Evolutionary conservation across 2,888 invertebrate species (phyloP).

Genomic region (Atethmia centrago): DNA sequence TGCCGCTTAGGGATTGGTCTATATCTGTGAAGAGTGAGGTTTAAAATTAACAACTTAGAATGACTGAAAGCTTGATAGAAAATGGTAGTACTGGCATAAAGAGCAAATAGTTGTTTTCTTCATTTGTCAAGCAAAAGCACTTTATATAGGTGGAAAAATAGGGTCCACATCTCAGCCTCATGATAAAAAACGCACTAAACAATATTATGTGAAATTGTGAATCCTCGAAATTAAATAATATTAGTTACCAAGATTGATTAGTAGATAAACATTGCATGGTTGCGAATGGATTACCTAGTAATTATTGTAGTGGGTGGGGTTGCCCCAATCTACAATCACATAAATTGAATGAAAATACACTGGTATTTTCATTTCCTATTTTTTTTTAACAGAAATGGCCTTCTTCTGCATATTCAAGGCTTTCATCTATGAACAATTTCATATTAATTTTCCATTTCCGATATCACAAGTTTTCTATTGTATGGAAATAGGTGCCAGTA

Average conservation of each 20-base stretch:
- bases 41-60: neutral
- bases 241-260: neutral
- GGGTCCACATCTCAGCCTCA: neutral
- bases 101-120: neutral
- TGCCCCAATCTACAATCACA: neutral
- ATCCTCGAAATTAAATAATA: neutral
- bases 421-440: neutral
- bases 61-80: neutral
- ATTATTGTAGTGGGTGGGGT: neutral
- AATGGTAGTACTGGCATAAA: neutral
- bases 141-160: neutral
- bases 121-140: neutral
- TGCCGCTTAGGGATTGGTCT: constrained; percentile 92
- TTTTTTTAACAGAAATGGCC: neutral
- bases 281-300: neutral
- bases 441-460: neutral
- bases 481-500: constrained; percentile 61
- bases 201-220: neutral
- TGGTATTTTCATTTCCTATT: neutral
- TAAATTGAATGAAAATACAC: neutral
- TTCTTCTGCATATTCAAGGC: neutral
- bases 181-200: neutral
- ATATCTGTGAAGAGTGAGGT: constrained; percentile 76
- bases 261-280: neutral
- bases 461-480: neutral